Evolutionary conservation across 2,888 invertebrate genomes (phyloP).

Genomic region (Dasysyrphus albostriatus): DNA sequence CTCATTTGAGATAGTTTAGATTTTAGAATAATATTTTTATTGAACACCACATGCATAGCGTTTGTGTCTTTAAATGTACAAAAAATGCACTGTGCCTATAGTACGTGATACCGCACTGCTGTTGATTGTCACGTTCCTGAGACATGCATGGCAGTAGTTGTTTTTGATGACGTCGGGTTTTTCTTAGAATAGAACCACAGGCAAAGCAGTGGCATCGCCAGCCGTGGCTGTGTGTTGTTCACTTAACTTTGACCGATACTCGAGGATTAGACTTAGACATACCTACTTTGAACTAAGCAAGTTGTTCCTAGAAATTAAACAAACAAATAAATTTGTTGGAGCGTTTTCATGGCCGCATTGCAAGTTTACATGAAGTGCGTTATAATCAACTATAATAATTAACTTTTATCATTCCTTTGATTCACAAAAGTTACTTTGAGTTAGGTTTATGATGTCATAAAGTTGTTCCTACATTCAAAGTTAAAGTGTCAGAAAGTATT

Average conservation of each 20-base stretch:
- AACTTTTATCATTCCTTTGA: no score
- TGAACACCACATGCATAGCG: not conserved
- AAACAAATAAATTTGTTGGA: no score
- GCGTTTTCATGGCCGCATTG: no score
- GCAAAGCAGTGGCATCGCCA: not conserved
- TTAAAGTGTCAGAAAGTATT: no score
- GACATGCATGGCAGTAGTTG: not conserved
- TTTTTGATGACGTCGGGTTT: not conserved
- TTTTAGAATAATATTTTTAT: constrained; percentile 21
- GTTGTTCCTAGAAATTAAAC: not conserved
- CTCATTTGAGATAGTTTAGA: not conserved
- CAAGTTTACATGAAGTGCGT: no score
- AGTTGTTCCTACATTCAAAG: no score
- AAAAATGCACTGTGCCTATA: not conserved
- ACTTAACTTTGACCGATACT: not conserved
- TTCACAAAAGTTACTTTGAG: no score
- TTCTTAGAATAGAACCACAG: not conserved
- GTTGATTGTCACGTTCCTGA: constrained; percentile 16
- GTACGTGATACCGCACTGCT: not conserved
- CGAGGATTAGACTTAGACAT: no score
- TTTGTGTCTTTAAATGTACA: not conserved
- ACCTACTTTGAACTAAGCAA: no score
- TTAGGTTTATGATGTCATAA: no score
- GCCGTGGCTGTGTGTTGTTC: not conserved
- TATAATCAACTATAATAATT: no score